These are phyloP conservation scores for Ciconia boyciana DNA, from an alignment of 2,113 vertebrate genomes.

Conservation along the genomic window DNA sequence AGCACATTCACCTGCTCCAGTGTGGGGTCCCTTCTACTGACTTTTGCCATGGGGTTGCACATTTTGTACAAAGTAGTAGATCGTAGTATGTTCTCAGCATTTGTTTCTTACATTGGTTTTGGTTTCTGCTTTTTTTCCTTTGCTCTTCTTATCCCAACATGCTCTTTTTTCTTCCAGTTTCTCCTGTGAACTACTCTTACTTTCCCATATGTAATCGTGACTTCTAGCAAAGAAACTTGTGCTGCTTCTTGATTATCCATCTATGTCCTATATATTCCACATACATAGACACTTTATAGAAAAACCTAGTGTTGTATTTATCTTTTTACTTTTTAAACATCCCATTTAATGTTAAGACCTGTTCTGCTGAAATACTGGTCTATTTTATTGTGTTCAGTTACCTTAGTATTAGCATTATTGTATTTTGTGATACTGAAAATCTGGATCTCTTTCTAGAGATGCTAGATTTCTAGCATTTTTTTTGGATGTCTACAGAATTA, in stretches of 20 bases:
- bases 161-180: neutral
- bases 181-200: neutral
- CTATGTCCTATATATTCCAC: neutral
- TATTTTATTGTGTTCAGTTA: neutral
- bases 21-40: neutral
- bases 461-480: neutral
- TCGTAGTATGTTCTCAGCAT: neutral
- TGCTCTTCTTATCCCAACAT: neutral
- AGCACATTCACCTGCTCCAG: neutral
- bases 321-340: neutral
- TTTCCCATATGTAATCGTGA: neutral
- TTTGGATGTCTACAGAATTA: neutral
- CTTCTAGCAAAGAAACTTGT: neutral
- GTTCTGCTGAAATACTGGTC: neutral
- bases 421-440: neutral
- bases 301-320: neutral
- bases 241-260: neutral
- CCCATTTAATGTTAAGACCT: neutral
- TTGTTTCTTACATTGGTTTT: neutral
- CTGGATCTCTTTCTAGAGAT: neutral
- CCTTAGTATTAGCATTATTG: neutral
- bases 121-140: neutral
- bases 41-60: accelerated
- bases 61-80: neutral
- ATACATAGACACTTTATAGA: neutral